Percentiles rank a stretch among this genome's conserved stretches.
These are phyloP conservation scores for Conistra vaccinii DNA, from an alignment of 2,888 invertebrate species.

Conservation along the genomic window DNA sequence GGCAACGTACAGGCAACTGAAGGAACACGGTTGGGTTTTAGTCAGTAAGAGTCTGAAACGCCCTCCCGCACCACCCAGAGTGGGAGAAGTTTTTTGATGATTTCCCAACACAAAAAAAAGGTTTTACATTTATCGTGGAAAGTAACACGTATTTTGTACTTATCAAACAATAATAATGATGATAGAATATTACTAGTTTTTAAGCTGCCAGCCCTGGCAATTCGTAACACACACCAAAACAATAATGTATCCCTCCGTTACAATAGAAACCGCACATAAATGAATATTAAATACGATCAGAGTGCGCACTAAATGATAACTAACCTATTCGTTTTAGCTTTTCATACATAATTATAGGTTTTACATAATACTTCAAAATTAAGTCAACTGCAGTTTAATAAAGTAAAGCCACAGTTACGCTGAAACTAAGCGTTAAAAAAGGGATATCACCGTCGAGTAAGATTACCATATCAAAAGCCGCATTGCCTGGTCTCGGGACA, in stretches of 20 bases:
- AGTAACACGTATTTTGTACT: not conserved
- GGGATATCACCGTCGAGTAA: slow-evolving; percentile 19
- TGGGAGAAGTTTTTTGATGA: no score
- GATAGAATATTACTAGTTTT: not conserved
- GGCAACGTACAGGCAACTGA: no score
- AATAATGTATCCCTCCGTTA: not conserved
- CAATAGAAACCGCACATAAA: not conserved
- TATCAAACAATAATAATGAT: not conserved
- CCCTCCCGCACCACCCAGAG: no score
- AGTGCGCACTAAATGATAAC: not conserved
- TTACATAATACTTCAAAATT: not conserved
- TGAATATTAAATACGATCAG: not conserved
- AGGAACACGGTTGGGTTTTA: no score
- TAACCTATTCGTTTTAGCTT: not conserved
- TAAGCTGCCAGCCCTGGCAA: not conserved
- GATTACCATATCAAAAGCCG: slow-evolving; percentile 65
- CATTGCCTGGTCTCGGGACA: slow-evolving; percentile 39
- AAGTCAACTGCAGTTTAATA: not conserved
- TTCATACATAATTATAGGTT: not conserved
- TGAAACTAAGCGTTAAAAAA: slow-evolving; percentile 17
- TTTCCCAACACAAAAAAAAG: no score
- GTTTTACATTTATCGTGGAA: not conserved
- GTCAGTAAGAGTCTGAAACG: no score
- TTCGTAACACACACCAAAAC: not conserved
- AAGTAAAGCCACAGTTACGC: not conserved